Conservation (phyloP, 1,140 invertebrate genomes). For the Drosophila hydei region DNA sequence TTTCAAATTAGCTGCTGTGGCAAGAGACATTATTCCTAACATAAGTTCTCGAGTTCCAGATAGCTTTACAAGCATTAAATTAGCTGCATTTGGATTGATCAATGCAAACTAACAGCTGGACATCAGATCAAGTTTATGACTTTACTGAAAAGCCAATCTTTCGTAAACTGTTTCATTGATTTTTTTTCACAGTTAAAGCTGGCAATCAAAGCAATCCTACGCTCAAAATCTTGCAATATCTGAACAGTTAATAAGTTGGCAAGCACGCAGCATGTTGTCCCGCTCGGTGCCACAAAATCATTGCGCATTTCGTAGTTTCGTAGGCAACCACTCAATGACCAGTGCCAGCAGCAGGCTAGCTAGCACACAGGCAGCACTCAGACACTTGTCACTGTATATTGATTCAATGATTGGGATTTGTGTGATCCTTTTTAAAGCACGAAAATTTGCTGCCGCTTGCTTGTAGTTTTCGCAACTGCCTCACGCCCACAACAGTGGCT, state of each 20-base stretch:
- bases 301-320: conserved; percentile 59
- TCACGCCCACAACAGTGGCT: background rate
- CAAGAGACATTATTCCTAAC: too few relatives aligned
- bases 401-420: conserved; percentile 79
- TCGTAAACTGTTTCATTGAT: too few relatives aligned
- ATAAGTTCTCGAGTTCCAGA: too few relatives aligned
- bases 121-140: too few relatives aligned
- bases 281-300: conserved; percentile 26
- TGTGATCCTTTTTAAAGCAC: conserved; percentile 76
- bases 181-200: too few relatives aligned
- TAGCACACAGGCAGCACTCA: conserved; percentile 16
- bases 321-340: conserved; percentile 39
- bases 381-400: conserved; percentile 74
- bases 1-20: background rate
- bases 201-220: too few relatives aligned
- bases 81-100: too few relatives aligned
- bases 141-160: too few relatives aligned
- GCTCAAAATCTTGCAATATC: too few relatives aligned
- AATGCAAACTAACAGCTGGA: too few relatives aligned
- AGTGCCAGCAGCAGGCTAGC: conserved; percentile 60
- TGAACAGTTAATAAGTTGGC: conserved; percentile 41
- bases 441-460: conserved; percentile 53
- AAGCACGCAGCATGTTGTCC: conserved; percentile 27
- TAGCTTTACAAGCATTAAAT: too few relatives aligned
- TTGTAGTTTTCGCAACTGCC: conserved; percentile 59